Evolutionary conservation across 2,797 vertebrate genomes (phyloP).

Genomic region (Rhincodon typus): DNA sequence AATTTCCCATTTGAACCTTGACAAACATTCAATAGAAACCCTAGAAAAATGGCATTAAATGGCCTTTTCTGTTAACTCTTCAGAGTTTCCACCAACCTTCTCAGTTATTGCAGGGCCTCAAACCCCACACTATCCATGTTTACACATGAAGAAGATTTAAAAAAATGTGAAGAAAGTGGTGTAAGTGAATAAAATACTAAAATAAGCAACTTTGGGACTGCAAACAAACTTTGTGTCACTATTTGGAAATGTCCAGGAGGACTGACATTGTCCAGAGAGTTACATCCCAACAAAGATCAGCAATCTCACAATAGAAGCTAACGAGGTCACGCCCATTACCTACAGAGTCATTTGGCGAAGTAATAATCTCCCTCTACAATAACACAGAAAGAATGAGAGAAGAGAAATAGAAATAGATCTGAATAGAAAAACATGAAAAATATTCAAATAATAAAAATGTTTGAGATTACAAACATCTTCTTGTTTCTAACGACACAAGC

Average conservation of each 20-base stretch:
- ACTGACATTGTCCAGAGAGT: neutral
- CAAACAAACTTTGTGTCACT: neutral
- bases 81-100: neutral
- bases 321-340: neutral
- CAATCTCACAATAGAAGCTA: neutral
- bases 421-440: neutral
- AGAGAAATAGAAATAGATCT: neutral
- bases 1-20: neutral
- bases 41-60: neutral
- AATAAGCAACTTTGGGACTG: neutral
- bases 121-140: neutral
- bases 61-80: neutral
- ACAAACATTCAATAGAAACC: neutral
- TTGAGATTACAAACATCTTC: neutral
- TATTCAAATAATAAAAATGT: neutral
- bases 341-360: neutral
- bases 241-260: too few relatives aligned
- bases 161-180: neutral
- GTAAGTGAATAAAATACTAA: neutral
- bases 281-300: neutral
- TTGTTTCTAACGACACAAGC: neutral
- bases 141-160: neutral
- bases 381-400: neutral
- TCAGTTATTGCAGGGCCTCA: too few relatives aligned
- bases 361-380: neutral